A percentile compares a stretch with the other conserved stretches of the same genome.
phyloP scores from a whole-genome alignment of 2,797 vertebrate genomes.

The Pelochelys cantorii region DNA sequence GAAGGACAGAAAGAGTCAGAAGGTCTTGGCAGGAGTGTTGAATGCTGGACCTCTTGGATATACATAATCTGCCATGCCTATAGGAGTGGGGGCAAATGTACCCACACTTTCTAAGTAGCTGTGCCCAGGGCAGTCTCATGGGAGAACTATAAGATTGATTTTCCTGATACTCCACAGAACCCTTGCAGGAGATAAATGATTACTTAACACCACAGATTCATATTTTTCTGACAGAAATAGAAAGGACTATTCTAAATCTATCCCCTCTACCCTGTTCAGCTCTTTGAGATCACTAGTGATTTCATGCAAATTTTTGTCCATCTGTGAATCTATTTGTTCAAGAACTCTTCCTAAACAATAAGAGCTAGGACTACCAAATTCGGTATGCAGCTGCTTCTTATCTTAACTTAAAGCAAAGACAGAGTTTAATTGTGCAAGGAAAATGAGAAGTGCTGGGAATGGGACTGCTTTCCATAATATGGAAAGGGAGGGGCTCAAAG shows the following conservation, averaged over 20 bases:
- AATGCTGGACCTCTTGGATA: background rate
- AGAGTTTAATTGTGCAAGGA: too few species aligned
- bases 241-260: background rate
- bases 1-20: background rate
- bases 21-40: background rate
- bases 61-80: background rate
- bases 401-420: too few species aligned
- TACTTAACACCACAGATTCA: background rate
- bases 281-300: background rate
- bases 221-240: background rate
- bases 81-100: background rate
- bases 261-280: background rate
- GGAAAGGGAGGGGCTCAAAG: too few species aligned
- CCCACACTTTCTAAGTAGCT: background rate
- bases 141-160: background rate
- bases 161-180: background rate
- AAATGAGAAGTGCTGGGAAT: too few species aligned
- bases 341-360: too few species aligned
- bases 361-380: too few species aligned
- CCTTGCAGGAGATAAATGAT: background rate
- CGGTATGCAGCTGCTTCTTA: too few species aligned
- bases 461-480: too few species aligned
- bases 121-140: background rate
- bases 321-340: background rate
- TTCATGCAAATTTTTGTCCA: background rate